Conservation (phyloP, 2,888 invertebrate genomes). For the Sepiola atlantica region DNA sequence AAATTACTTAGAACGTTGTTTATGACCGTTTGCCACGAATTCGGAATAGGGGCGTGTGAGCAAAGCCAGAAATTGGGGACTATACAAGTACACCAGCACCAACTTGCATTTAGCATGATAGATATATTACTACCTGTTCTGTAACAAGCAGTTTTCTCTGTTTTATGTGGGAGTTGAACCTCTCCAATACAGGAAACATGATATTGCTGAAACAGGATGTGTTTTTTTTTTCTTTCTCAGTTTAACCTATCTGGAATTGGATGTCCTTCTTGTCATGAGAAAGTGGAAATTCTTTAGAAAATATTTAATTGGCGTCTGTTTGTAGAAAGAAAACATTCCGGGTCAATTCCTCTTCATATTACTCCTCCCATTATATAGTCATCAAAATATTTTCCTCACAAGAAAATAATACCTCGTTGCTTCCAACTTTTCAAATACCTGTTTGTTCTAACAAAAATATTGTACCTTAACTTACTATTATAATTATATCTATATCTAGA, state of each 20-base stretch:
- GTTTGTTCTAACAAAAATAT: no score
- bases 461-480: no score
- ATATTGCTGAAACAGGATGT: neutral
- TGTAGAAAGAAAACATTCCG: neutral
- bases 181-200: neutral
- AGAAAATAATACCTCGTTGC: neutral
- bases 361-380: neutral
- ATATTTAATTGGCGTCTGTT: neutral
- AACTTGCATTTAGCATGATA: no score
- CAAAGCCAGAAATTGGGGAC: no score
- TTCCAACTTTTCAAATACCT: neutral
- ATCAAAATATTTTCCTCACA: neutral
- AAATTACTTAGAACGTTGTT: no score
- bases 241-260: neutral
- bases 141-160: neutral
- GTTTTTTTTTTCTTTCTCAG: neutral
- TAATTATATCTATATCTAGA: no score
- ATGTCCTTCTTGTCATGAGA: neutral
- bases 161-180: neutral
- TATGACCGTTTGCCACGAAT: no score
- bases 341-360: neutral
- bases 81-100: no score
- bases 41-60: no score
- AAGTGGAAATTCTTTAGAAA: neutral
- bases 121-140: neutral